Evolutionary conservation across 2,797 vertebrate genomes (phyloP), one percentile per base, ranked within the genome.

Genomic region (Propithecus deckenii): DNA sequence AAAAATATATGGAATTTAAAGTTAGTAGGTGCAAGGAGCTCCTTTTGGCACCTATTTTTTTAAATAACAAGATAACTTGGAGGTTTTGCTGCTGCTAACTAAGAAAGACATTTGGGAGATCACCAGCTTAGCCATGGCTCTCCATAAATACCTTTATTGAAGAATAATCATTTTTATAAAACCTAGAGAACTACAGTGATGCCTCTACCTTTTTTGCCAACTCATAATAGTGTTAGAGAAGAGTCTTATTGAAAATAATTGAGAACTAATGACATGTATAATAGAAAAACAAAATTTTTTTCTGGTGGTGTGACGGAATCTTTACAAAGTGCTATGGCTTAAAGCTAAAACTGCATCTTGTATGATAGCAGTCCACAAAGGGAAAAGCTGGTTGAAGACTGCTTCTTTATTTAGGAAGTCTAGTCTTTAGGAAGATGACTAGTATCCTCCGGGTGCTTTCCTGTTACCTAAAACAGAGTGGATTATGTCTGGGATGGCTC

Each of bases 121-220:
- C 65, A 89, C 38, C 30, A 76, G 28, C 30, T 43, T 91, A 48
- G 4, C n/a, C 35, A 67, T 80, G 18, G 25, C 65, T 81, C 75
- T 94, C 79, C 17, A 74, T 86, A 79, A 80, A 74, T 89, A 35
- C 3, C 4, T 78, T 95, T 94, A 71, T 38, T 96, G 67, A 93
- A 95, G 32, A 67, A 87, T 61, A 46, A 96, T 71, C 48, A 61
- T 91, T 93, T 96, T 92, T 69, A 85, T 9, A 86, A 93, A 91
- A 93, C 38, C 15, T 65, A 79, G 35, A 69, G 46, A 84, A 91
- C 69, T n/a, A 55, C 0, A 75, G 17, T 57, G 32, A 75, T 92
- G 35, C 2, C 12, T 74, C 35, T 89, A 41, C 80, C 35, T 97
- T 94, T 57, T 22, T 92, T 74, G 61, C 38, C 61, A 97, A 65